These are phyloP conservation scores for Apotomis betuletana DNA, from an alignment of 2,888 invertebrate genomes.

Conservation along the genomic window DNA sequence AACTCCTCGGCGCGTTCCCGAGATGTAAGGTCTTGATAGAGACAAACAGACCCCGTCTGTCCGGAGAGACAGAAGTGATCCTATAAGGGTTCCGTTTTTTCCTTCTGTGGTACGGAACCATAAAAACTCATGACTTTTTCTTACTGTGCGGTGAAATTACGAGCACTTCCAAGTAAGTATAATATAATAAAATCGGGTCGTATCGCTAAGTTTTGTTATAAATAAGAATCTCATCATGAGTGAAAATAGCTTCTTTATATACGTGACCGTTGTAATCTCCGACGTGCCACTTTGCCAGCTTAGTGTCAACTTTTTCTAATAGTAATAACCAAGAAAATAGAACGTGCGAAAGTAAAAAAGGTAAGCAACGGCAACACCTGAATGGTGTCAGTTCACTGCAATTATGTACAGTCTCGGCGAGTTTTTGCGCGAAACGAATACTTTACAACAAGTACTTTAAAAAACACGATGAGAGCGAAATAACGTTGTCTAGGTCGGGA, in stretches of 20 bases:
- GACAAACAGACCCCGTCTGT: too few relatives aligned
- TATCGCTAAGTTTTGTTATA: too few relatives aligned
- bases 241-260: slow-evolving; percentile 13
- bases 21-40: too few relatives aligned
- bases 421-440: slow-evolving; percentile 44
- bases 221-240: background rate
- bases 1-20: too few relatives aligned
- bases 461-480: background rate
- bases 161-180: too few relatives aligned
- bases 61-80: too few relatives aligned
- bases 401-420: slow-evolving; percentile 38
- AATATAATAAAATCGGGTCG: background rate
- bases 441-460: slow-evolving; percentile 1
- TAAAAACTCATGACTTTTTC: too few relatives aligned
- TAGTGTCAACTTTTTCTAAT: slow-evolving; percentile 19
- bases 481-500: too few relatives aligned
- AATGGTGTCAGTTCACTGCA: slow-evolving; percentile 40
- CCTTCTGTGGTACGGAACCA: too few relatives aligned
- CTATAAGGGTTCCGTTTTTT: too few relatives aligned
- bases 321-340: slow-evolving; percentile 25
- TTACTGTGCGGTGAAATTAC: too few relatives aligned
- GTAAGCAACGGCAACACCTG: slow-evolving; percentile 37
- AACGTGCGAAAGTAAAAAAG: slow-evolving; percentile 35
- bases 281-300: slow-evolving; percentile 18
- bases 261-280: slow-evolving; percentile 25